Percentiles rank a stretch among this genome's conserved stretches.
Conservation (phyloP, 2,888 invertebrate genomes). For the Muscina levida region DNA sequence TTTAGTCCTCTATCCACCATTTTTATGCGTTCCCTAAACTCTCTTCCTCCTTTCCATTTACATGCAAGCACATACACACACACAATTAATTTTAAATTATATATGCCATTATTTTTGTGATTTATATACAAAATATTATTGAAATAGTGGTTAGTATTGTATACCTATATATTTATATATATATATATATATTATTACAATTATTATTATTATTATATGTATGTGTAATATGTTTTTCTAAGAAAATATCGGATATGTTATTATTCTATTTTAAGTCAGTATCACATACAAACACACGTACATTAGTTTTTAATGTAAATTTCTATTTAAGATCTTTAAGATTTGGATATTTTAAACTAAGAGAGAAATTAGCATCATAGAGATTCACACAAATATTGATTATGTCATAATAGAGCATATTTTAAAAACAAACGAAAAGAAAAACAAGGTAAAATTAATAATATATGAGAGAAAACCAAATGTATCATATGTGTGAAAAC, state of each 20-base stretch:
- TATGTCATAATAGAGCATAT: conserved; percentile 40
- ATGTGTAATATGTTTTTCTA: conserved; percentile 20
- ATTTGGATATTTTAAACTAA: conserved; percentile 55
- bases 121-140: conserved; percentile 53
- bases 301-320: conserved; percentile 59
- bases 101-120: conserved; percentile 65
- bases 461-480: conserved; percentile 5
- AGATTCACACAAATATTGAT: conserved; percentile 47
- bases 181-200: conserved; percentile 26
- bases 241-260: conserved; percentile 61
- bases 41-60: too few relatives aligned
- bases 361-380: conserved; percentile 27
- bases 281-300: conserved; percentile 28
- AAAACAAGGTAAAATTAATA: conserved; percentile 47
- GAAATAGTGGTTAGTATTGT: conserved; percentile 44
- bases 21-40: conserved; percentile 23
- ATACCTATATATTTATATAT: conserved; percentile 32
- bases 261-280: conserved; percentile 20
- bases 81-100: conserved; percentile 45
- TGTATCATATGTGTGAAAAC: conserved; percentile 4
- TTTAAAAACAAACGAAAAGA: conserved; percentile 43
- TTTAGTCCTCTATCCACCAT: background rate
- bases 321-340: conserved; percentile 63
- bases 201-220: conserved; percentile 42
- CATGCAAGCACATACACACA: too few relatives aligned